These are phyloP conservation scores for Xestia rhomboidea DNA, from an alignment of 2,888 invertebrate species.

Conservation along the genomic window DNA sequence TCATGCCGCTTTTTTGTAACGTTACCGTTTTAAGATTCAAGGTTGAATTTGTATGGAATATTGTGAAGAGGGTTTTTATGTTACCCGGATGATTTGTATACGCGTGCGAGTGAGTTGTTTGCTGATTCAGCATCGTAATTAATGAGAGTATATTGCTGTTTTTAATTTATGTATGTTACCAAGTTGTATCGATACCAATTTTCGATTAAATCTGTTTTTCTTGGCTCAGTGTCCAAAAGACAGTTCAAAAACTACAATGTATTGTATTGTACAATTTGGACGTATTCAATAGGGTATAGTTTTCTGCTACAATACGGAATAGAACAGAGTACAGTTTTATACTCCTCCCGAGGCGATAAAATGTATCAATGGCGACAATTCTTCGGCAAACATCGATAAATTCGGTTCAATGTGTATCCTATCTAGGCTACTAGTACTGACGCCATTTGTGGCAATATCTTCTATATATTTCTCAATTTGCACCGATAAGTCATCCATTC, in stretches of 20 bases:
- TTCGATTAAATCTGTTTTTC: conserved; percentile 10
- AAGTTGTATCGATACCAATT: not conserved
- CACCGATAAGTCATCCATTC: conserved; percentile 30
- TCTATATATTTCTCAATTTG: conserved; percentile 38
- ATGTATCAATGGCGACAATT: conserved; percentile 74
- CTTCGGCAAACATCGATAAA: conserved; percentile 71
- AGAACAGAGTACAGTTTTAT: conserved; percentile 65
- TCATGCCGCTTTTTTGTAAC: conserved; percentile 46
- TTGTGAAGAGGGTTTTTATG: conserved; percentile 36
- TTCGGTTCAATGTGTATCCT: conserved; percentile 57
- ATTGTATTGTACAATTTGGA: conserved; percentile 25
- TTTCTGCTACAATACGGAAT: conserved; percentile 47
- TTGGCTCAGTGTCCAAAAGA: conserved; percentile 9
- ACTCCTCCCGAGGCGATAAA: conserved; percentile 73
- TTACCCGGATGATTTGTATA: conserved; percentile 27
- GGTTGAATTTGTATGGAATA: conserved; percentile 50
- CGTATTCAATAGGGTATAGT: conserved; percentile 32
- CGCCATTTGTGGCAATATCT: conserved; percentile 44
- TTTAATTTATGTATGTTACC: conserved; percentile 15
- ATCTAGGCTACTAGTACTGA: conserved; percentile 44
- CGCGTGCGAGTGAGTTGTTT: conserved; percentile 19
- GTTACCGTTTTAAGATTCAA: conserved; percentile 52
- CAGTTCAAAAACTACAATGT: conserved; percentile 11
- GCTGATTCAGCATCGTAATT: conserved; percentile 12
- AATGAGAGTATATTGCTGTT: not conserved